A percentile compares a stretch with the other conserved stretches of the same genome.
Conservation (phyloP, 2,797 vertebrate species). For the Streptopelia turtur region DNA sequence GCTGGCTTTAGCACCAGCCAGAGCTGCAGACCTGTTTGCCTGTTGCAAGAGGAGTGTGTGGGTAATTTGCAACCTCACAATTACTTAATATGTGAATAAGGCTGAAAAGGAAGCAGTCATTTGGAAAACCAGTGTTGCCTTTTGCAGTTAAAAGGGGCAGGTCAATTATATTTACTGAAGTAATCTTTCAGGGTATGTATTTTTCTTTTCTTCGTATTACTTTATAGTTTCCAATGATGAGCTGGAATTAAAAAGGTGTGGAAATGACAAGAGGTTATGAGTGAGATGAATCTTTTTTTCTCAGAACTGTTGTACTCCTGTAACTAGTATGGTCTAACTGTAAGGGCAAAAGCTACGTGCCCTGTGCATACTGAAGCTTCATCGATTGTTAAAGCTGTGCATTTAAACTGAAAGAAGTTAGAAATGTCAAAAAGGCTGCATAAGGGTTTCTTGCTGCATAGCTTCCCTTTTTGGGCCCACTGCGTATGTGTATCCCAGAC, state of each 20-base stretch:
- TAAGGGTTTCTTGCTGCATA: slow-evolving; percentile 73
- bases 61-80: slow-evolving; percentile 60
- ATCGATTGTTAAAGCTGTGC: neutral
- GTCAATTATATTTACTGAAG: slow-evolving; percentile 33
- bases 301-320: neutral
- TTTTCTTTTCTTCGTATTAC: slow-evolving; percentile 8
- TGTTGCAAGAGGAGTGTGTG: slow-evolving; percentile 43
- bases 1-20: slow-evolving; percentile 29
- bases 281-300: slow-evolving; percentile 3
- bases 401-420: slow-evolving; percentile 59
- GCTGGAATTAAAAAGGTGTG: neutral
- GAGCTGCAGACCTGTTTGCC: slow-evolving; percentile 19
- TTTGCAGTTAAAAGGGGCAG: slow-evolving; percentile 24
- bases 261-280: slow-evolving; percentile 6
- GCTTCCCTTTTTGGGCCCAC: slow-evolving; percentile 88
- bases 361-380: neutral
- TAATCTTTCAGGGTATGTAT: slow-evolving; percentile 38
- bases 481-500: slow-evolving; percentile 86
- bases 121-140: slow-evolving; percentile 29
- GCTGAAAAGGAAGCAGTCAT: slow-evolving; percentile 52
- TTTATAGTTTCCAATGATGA: neutral
- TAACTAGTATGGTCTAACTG: neutral
- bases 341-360: slow-evolving; percentile 1
- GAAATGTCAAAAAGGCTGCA: slow-evolving; percentile 59
- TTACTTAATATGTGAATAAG: slow-evolving; percentile 56